These are phyloP conservation scores for Lethrus apterus DNA, from an alignment of 1,140 invertebrate species.

Conservation along the genomic window DNA sequence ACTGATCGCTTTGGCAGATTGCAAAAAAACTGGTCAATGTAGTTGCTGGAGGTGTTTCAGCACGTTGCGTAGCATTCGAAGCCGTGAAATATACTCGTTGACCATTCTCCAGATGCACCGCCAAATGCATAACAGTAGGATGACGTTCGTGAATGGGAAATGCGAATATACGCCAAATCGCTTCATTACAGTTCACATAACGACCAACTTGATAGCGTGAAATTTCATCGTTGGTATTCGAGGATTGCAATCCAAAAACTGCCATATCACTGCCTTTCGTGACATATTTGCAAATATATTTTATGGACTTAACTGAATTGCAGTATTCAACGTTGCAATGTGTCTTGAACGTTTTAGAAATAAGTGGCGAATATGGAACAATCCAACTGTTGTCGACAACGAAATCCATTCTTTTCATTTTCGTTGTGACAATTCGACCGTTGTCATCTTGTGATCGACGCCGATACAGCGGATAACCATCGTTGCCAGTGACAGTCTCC, in stretches of 20 bases:
- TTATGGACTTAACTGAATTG: no score
- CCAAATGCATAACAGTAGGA: conserved; percentile 40
- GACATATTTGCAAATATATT: conserved; percentile 43
- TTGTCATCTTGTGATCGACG: conserved; percentile 36
- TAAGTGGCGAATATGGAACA: conserved; percentile 37
- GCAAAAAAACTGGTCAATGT: conserved; percentile 39
- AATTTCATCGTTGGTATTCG: conserved; percentile 34
- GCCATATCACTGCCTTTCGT: conserved; percentile 42
- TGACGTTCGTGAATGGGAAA: conserved; percentile 41
- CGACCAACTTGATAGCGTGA: conserved; percentile 36
- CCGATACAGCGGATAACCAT: conserved; percentile 34
- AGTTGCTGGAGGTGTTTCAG: conserved; percentile 16
- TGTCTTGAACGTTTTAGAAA: conserved; percentile 34
- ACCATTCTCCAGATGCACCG: no score
- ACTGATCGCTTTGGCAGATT: conserved; percentile 37
- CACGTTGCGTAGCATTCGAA: conserved; percentile 23
- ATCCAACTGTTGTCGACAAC: conserved; percentile 39
- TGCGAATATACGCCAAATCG: conserved; percentile 37
- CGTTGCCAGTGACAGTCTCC: conserved; percentile 27
- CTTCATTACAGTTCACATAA: conserved; percentile 43
- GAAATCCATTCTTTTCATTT: conserved; percentile 23
- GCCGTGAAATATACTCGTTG: conserved; percentile 39
- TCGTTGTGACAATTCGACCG: conserved; percentile 32
- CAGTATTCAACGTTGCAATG: conserved; percentile 39
- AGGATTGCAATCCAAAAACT: conserved; percentile 23